Evolutionary conservation across 2,113 vertebrate genomes (phyloP).

Genomic region (Solea solea): DNA sequence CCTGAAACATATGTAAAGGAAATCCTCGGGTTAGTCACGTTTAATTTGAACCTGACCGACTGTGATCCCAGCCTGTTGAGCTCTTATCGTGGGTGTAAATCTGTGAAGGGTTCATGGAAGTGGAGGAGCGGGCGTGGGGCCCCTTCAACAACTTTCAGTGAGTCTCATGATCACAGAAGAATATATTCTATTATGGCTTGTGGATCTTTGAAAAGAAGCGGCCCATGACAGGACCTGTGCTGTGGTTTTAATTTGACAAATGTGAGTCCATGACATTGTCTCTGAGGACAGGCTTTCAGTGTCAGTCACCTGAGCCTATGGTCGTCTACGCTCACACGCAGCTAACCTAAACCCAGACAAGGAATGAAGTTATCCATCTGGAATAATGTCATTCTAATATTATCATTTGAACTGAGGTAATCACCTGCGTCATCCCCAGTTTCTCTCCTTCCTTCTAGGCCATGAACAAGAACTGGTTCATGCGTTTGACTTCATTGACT

Average conservation of each 20-base stretch:
- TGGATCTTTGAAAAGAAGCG: neutral
- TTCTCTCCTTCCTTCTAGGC: conserved; percentile 36
- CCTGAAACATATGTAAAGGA: neutral
- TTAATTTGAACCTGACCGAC: conserved; percentile 13
- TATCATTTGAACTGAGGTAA: conserved; percentile 32
- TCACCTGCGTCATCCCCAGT: conserved; percentile 16
- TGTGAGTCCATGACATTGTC: conserved; percentile 15
- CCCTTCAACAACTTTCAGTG: neutral
- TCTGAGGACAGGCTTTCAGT: conserved; percentile 8
- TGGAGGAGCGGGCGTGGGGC: neutral
- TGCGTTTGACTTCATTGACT: conserved; percentile 45
- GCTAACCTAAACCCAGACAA: conserved; percentile 66
- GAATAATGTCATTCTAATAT: conserved; percentile 76
- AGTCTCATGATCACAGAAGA: neutral
- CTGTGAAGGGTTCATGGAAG: neutral
- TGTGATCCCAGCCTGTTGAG: neutral
- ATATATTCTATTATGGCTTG: conserved; percentile 1
- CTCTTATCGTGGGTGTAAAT: conserved; percentile 21
- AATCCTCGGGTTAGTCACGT: neutral
- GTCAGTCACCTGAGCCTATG: conserved; percentile 31
- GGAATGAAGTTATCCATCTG: conserved; percentile 74
- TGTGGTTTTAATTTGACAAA: conserved; percentile 11
- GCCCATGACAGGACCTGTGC: neutral
- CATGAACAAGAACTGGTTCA: conserved; percentile 24
- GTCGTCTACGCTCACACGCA: conserved; percentile 1